Evolutionary conservation across 2,797 vertebrate species (phyloP), one percentile per base, ranked within the genome.

Genomic region (Tapera naevia): DNA sequence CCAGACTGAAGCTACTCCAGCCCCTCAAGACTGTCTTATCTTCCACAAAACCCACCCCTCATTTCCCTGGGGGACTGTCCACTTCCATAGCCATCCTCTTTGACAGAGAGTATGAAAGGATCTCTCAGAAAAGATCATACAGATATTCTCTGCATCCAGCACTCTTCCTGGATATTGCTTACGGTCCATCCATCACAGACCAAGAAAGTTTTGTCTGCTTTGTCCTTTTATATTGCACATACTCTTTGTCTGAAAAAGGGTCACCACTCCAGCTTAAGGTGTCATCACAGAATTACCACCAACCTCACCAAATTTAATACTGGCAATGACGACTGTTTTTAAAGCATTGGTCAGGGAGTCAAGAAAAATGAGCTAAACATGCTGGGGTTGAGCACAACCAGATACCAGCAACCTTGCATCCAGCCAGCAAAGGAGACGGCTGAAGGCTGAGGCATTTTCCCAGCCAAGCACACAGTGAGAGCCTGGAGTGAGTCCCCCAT

Each of bases 111-210:
- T 25, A 45, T 0, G 8, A 56, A 19, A 62, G 30, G 13, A 69
- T 6, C 39, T 66, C 66, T 61, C 30, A 50, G 67, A 15, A 72
- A 71, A 58, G 33, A 17, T 9, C 39, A 2, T 8, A 8, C 1
- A 37, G 53, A 19, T 33, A 8, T 15, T 66, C n/a, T 39, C 16
- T 5, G 10, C 17, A 28, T 33, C 23, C 46, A 9, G 54, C 48
- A 25, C 9, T 69, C 24, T 22, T 58, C n/a, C 57, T 35, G 21
- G 35, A 35, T 1, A 6, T 22, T 50, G 35, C 22, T 12, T 9
- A 17, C 2, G 1, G 27, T 57, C 64, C 30, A n/a, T 14, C 17
- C 80, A 53, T 17, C 0, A 0, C 56, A 61, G 33, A 33, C 7
- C 58, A 61, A 41, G 8, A 82, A 15, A 2, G 6, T 61, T 50